Evolutionary conservation across 2,113 vertebrate genomes (phyloP), one percentile per base, ranked within the genome.

Genomic region (Thalassoma bifasciatum): DNA sequence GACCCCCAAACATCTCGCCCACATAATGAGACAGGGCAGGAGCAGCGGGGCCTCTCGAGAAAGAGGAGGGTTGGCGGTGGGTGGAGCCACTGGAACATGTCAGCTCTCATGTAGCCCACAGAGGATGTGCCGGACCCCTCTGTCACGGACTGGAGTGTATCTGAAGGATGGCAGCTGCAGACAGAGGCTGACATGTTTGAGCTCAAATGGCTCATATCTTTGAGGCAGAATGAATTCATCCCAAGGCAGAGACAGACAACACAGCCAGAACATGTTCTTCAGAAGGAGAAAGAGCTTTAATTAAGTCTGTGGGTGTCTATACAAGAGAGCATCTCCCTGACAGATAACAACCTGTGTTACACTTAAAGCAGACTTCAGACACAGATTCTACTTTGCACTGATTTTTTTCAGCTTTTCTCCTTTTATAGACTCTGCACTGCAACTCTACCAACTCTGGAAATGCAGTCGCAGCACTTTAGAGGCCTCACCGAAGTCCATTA

Each of bases 1-100:
- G 84, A 84, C 82, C 87, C 86, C 82, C 89, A 91, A 93, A 91
- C 89, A 91, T 85, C 82, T 91, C 82, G 59, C 84, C 86, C 82
- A 84, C 78, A 85, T 94, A 92, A 94, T 91, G 90, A 94, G 93
- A 90, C 84, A 75, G 90, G 84, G 74, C 86, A 90, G 86, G 83
- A 87, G 75, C 83, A 22, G 22, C 70, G 71, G 56, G 77, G 79
- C 56, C 77, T 82, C 59, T 52, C 30, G 69, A 72, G 88, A 72
- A 74, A 47, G 53, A 21, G 42, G 40, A 22, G 14, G 23, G 49
- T 9, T 58, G 71, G 65, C 1, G 40, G 65, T 83, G 71, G 85
- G 85, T 63, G 86, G 88, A 75, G 77, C 50, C 71, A 69, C 34
- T 59, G 60, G 60, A 75, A 83, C 53, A 58, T 88, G 86, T 90